Evolutionary conservation across 1,140 invertebrate species (phyloP).

Genomic region (Triops cancriformis): DNA sequence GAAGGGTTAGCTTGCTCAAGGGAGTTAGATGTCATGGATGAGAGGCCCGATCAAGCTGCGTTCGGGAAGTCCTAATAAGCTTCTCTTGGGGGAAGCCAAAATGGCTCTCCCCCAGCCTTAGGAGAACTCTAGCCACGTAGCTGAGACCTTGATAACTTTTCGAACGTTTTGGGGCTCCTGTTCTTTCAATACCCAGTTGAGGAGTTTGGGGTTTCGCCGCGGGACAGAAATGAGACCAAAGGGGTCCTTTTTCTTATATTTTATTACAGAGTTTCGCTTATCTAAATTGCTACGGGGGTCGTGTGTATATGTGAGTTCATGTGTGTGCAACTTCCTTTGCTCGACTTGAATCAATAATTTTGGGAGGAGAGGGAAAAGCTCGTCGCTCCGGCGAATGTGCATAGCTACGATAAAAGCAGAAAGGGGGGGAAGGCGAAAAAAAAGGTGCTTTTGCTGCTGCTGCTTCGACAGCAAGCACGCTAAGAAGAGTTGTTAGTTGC

Average conservation of each 20-base stretch:
- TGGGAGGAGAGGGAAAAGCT: neutral
- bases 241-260: neutral
- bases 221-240: neutral
- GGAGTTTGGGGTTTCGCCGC: neutral
- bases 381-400: neutral
- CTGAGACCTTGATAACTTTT: no score
- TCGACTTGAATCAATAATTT: constrained; percentile 11
- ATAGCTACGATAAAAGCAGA: neutral
- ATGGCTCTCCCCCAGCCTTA: neutral
- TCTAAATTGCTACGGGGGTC: neutral
- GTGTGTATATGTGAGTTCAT: neutral
- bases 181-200: no score
- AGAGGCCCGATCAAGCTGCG: neutral
- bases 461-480: neutral
- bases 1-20: neutral
- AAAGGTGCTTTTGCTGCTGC: neutral
- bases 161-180: no score
- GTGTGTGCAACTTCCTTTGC: constrained; percentile 4
- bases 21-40: neutral
- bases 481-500: neutral
- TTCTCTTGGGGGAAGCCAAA: neutral
- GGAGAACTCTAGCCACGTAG: neutral
- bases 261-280: neutral
- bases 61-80: neutral
- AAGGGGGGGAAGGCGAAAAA: neutral